These are phyloP conservation scores for Choristoneura rosaceana DNA, from an alignment of 2,888 invertebrate genomes.

Conservation along the genomic window DNA sequence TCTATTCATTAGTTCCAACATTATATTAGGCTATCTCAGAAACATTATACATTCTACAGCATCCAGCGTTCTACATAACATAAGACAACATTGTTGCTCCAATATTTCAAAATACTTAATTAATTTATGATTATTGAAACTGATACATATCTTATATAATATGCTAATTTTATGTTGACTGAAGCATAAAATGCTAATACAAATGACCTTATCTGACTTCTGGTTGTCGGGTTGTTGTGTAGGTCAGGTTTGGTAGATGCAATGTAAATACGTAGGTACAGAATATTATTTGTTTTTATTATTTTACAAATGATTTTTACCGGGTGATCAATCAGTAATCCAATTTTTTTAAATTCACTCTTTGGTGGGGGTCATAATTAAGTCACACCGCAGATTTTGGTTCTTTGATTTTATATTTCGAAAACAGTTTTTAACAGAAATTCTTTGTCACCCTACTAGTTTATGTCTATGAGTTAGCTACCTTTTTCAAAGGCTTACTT, in stretches of 20 bases:
- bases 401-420: too few species aligned
- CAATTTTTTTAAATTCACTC: too few species aligned
- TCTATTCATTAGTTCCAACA: background rate
- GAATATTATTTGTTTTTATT: too few species aligned
- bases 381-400: too few species aligned
- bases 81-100: conserved; percentile 15
- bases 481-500: too few species aligned
- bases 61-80: background rate
- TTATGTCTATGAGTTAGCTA: too few species aligned
- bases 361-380: too few species aligned
- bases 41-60: background rate
- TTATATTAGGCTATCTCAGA: background rate
- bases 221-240: background rate
- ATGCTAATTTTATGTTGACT: conserved; percentile 25
- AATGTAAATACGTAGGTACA: too few species aligned
- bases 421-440: too few species aligned
- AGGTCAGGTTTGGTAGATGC: background rate
- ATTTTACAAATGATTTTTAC: too few species aligned
- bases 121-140: conserved; percentile 32
- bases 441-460: too few species aligned
- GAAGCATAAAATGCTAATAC: conserved; percentile 29
- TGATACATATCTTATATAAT: conserved; percentile 19
- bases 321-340: too few species aligned
- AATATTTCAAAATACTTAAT: conserved; percentile 36
- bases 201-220: conserved; percentile 2